phyloP scores from a whole-genome alignment of 2,113 vertebrate genomes.

The Aphyosemion australe region DNA sequence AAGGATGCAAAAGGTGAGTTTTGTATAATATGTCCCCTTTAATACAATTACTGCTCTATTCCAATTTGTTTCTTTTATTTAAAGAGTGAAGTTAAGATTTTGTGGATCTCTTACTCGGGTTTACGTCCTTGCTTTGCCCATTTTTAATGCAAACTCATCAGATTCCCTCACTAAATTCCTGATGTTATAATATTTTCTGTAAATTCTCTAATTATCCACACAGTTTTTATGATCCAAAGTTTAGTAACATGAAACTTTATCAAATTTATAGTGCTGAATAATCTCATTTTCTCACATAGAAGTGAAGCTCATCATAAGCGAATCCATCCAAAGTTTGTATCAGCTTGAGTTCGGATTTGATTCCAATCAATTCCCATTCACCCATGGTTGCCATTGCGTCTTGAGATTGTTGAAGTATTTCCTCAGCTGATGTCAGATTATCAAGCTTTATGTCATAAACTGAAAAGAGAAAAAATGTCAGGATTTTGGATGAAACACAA shows the following conservation, averaged over 20 bases:
- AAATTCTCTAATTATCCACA: too few species aligned
- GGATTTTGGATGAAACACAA: background rate
- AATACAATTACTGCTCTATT: too few species aligned
- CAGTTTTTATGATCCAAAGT: background rate
- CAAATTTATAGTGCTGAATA: too few species aligned
- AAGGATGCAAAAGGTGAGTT: too few species aligned
- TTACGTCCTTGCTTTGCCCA: too few species aligned
- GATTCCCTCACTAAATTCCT: too few species aligned
- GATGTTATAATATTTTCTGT: too few species aligned
- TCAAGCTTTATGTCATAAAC: background rate
- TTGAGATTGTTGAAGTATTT: background rate
- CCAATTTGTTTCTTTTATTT: too few species aligned
- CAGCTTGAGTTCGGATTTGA: slow-evolving; percentile 3
- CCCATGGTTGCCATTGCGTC: slow-evolving; percentile 66
- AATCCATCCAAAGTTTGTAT: accelerated
- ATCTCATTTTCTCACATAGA: slow-evolving; percentile 26
- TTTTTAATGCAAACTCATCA: too few species aligned
- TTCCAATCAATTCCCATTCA: slow-evolving; percentile 71
- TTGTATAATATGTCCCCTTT: too few species aligned
- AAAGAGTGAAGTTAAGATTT: too few species aligned
- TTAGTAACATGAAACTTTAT: background rate
- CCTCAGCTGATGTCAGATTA: accelerated
- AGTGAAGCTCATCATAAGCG: slow-evolving; percentile 26
- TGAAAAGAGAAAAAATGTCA: slow-evolving; percentile 2
- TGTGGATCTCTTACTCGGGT: too few species aligned